Conservation (phyloP, 1,140 invertebrate genomes). For the Dinoponera quadriceps region DNA sequence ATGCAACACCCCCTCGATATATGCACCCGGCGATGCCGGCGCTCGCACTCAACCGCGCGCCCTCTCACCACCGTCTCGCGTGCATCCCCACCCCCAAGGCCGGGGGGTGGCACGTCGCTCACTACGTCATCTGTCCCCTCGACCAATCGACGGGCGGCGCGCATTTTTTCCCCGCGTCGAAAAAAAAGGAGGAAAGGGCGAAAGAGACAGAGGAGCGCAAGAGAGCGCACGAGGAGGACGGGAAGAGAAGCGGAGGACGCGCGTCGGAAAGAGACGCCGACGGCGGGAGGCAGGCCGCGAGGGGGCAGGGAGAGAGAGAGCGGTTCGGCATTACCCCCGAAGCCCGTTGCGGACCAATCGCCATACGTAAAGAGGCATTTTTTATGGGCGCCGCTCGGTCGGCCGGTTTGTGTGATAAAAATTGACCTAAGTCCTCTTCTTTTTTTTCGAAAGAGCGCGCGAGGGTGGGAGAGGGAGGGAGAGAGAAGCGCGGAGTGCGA, state of each 20-base stretch:
- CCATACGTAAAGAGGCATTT: slow-evolving; percentile 87
- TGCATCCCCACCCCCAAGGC: slow-evolving; percentile 76
- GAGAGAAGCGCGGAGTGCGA: slow-evolving; percentile 32
- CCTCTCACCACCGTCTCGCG: slow-evolving; percentile 75
- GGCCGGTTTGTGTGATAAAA: slow-evolving; percentile 85
- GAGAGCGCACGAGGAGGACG: slow-evolving; percentile 58
- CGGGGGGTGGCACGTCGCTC: slow-evolving; percentile 85
- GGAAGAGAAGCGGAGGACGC: slow-evolving; percentile 62
- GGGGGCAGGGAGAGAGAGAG: slow-evolving; percentile 75
- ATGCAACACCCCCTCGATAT: slow-evolving; percentile 67
- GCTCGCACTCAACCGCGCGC: slow-evolving; percentile 73
- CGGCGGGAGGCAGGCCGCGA: slow-evolving; percentile 66
- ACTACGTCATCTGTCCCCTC: slow-evolving; percentile 86
- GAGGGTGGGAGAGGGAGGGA: slow-evolving; percentile 1
- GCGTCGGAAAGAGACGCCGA: slow-evolving; percentile 57
- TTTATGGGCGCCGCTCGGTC: slow-evolving; percentile 85
- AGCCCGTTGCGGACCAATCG: slow-evolving; percentile 85
- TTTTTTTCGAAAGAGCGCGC: slow-evolving; percentile 74
- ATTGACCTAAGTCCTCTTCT: slow-evolving; percentile 84
- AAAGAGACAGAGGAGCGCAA: slow-evolving; percentile 64
- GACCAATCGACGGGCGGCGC: slow-evolving; percentile 85
- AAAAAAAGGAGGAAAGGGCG: slow-evolving; percentile 77
- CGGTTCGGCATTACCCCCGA: slow-evolving; percentile 84
- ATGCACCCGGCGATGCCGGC: slow-evolving; percentile 72
- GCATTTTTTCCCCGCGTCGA: slow-evolving; percentile 84